phyloP scores from a whole-genome alignment of 2,797 vertebrate genomes.

The Cynodonichthys magdalenae region DNA sequence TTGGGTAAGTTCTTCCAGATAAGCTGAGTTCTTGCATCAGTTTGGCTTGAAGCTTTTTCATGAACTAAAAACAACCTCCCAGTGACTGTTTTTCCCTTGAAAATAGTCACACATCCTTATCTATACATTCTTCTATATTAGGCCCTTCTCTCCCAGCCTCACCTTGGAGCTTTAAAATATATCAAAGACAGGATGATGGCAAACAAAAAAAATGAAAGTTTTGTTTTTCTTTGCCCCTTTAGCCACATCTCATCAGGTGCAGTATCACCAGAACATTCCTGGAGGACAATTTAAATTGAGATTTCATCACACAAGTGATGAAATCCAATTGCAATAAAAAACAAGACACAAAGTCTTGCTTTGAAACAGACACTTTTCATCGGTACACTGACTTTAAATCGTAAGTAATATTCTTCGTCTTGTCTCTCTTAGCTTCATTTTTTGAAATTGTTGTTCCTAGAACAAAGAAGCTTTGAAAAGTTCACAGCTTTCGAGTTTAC shows the following conservation, averaged over 20 bases:
- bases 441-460: slow-evolving; percentile 39
- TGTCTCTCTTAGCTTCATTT: slow-evolving; percentile 31
- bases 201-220: neutral
- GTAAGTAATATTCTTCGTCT: slow-evolving; percentile 22
- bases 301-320: slow-evolving; percentile 59
- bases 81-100: neutral
- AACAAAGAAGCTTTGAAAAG: slow-evolving; percentile 12
- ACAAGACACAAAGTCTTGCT: slow-evolving; percentile 37
- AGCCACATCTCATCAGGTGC: slow-evolving; percentile 53
- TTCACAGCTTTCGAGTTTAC: slow-evolving; percentile 11
- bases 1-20: neutral
- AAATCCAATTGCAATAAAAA: slow-evolving; percentile 66
- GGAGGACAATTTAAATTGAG: slow-evolving; percentile 52
- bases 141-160: neutral
- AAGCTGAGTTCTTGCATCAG: neutral
- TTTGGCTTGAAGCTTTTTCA: neutral
- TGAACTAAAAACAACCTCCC: neutral
- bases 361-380: slow-evolving; percentile 43
- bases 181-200: slow-evolving; percentile 35
- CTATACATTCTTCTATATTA: neutral
- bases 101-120: neutral
- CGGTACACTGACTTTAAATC: slow-evolving; percentile 20
- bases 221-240: slow-evolving; percentile 38
- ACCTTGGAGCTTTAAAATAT: slow-evolving; percentile 12
- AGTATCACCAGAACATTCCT: slow-evolving; percentile 45